Conservation (phyloP, 2,888 invertebrate species). For the Smittia sp. region DNA sequence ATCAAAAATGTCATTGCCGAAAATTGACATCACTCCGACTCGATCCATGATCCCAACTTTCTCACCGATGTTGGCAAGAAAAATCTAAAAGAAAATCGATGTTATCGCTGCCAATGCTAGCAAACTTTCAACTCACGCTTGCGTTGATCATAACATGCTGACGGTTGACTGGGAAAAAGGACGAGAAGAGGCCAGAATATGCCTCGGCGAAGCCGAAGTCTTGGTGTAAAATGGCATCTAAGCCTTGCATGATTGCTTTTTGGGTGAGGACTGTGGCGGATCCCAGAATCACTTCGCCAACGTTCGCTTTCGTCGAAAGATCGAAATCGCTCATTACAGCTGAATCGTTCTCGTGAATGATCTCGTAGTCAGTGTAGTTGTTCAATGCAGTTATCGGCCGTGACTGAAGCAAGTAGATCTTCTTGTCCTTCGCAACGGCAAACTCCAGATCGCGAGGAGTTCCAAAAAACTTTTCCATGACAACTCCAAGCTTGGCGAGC, state of each 20-base stretch:
- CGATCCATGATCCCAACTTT: constrained; percentile 55
- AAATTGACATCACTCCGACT: constrained; percentile 61
- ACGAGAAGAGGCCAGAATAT: too few species aligned
- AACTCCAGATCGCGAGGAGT: constrained; percentile 77
- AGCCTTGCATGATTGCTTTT: not conserved
- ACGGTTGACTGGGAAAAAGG: constrained; percentile 44
- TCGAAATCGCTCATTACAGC: constrained; percentile 65
- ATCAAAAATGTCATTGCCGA: constrained; percentile 61
- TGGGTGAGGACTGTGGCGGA: constrained; percentile 58
- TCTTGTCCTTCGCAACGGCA: constrained; percentile 65
- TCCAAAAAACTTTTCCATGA: constrained; percentile 67
- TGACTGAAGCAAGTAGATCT: constrained; percentile 69
- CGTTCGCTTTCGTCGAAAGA: constrained; percentile 67
- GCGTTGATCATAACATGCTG: constrained; percentile 50
- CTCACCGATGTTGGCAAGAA: constrained; percentile 50
- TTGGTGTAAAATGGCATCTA: not conserved
- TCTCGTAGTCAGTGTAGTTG: constrained; percentile 72
- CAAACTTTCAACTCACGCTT: not conserved
- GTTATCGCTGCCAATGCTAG: not conserved
- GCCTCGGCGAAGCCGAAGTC: not conserved
- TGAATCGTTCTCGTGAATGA: constrained; percentile 74
- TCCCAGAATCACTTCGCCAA: constrained; percentile 69
- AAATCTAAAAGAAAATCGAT: constrained; percentile 42
- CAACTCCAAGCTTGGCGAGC: constrained; percentile 59
- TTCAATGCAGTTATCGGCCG: constrained; percentile 73